Evolutionary conservation across 1,140 invertebrate genomes (phyloP).

Genomic region (Trachymyrmex cornetzi): DNA sequence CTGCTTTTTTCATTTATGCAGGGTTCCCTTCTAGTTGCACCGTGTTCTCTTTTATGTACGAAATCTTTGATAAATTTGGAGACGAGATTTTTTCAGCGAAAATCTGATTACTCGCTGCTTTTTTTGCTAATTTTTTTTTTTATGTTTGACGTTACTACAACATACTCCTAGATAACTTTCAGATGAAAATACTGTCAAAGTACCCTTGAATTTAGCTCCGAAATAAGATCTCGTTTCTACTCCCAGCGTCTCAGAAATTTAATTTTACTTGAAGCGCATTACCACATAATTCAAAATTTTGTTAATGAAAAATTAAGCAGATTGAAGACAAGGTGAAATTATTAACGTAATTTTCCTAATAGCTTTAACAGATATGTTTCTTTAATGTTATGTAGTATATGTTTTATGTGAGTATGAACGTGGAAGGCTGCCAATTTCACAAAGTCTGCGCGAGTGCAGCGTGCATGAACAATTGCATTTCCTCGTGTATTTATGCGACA

Average conservation of each 20-base stretch:
- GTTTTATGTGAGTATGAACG: background rate
- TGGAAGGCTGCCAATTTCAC: constrained; percentile 53
- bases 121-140: constrained; percentile 13
- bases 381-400: background rate
- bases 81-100: background rate
- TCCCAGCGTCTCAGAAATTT: background rate
- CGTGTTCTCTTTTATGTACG: background rate
- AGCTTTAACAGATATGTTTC: constrained; percentile 1
- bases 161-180: background rate
- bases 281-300: constrained; percentile 21
- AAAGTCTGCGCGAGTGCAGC: constrained; percentile 30
- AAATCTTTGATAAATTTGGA: constrained; percentile 41
- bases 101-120: constrained; percentile 37
- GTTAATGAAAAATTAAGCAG: constrained; percentile 15
- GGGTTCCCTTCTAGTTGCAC: background rate
- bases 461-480: constrained; percentile 53
- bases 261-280: background rate
- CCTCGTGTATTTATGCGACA: constrained; percentile 41
- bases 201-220: background rate
- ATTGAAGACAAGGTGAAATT: background rate
- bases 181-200: background rate
- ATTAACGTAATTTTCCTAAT: background rate
- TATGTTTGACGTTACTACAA: background rate
- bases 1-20: constrained; percentile 22
- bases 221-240: constrained; percentile 32